Conservation (phyloP, 2,113 vertebrate species). For the Ammodytes marinus region DNA sequence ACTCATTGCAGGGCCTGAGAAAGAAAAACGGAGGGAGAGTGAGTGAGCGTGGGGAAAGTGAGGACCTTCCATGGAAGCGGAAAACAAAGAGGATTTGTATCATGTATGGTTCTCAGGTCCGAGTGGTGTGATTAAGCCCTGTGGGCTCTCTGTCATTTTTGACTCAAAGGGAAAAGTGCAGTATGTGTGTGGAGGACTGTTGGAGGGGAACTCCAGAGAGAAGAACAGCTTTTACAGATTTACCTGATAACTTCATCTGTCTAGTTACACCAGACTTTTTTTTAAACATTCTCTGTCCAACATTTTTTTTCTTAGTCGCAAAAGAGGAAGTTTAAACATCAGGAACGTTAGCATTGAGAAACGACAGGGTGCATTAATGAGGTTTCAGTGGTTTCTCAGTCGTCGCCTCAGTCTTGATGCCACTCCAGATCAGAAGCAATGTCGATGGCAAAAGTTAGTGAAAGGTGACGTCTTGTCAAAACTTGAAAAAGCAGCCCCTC, state of each 20-base stretch:
- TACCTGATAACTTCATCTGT: constrained; percentile 60
- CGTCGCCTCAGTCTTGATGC: constrained; percentile 44
- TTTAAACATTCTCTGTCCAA: neutral
- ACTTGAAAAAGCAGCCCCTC: constrained; percentile 51
- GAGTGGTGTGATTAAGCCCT: constrained; percentile 66
- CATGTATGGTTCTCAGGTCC: constrained; percentile 71
- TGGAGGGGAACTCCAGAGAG: constrained; percentile 58
- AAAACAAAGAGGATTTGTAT: constrained; percentile 63
- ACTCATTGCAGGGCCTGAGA: constrained; percentile 41
- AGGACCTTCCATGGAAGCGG: constrained; percentile 38
- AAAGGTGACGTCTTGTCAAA: constrained; percentile 77
- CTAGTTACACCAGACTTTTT: constrained; percentile 35
- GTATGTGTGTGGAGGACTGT: constrained; percentile 60
- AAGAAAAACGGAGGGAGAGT: constrained; percentile 22
- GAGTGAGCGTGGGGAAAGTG: constrained; percentile 13
- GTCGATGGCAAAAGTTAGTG: constrained; percentile 60
- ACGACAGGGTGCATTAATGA: constrained; percentile 41
- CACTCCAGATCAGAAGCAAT: constrained; percentile 61
- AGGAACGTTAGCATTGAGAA: constrained; percentile 24
- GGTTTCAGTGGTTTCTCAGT: constrained; percentile 47
- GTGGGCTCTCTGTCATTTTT: constrained; percentile 65
- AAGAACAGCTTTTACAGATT: constrained; percentile 60
- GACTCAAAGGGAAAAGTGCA: constrained; percentile 62
- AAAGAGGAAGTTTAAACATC: constrained; percentile 40
- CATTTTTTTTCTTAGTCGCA: neutral